Conservation (phyloP, 2,797 vertebrate genomes). For the Paramormyrops hopkinsi region DNA sequence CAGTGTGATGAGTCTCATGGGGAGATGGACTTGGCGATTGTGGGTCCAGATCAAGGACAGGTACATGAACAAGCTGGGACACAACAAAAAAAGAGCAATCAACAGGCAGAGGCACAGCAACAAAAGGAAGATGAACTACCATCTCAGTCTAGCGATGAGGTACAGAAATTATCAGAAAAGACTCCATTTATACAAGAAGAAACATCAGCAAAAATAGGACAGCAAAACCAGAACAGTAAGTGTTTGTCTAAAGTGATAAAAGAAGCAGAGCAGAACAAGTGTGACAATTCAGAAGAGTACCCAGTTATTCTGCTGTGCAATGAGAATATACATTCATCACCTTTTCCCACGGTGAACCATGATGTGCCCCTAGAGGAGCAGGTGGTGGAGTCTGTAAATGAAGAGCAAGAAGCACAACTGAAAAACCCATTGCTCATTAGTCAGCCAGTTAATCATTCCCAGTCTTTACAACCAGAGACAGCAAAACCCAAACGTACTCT, state of each 20-base stretch:
- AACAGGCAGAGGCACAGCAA: neutral
- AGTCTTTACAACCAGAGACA: neutral
- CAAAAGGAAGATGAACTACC: neutral
- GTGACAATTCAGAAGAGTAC: constrained; percentile 20
- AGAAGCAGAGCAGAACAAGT: neutral
- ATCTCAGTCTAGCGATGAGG: neutral
- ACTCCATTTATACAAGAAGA: neutral
- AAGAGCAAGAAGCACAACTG: constrained; percentile 35
- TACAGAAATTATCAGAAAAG: neutral
- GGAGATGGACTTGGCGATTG: constrained; percentile 22
- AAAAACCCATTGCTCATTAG: constrained; percentile 3
- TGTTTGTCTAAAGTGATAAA: neutral
- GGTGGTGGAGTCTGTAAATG: constrained; percentile 50
- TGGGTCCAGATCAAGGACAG: constrained; percentile 4
- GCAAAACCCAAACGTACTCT: neutral
- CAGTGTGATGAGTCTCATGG: constrained; percentile 35
- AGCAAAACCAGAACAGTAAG: neutral
- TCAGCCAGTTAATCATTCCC: neutral
- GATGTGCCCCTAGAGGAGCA: constrained; percentile 15
- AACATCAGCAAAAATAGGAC: neutral
- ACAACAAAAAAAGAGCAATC: neutral
- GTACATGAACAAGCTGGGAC: constrained; percentile 28
- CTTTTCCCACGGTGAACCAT: neutral
- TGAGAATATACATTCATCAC: neutral
- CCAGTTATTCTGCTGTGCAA: neutral